A percentile compares a stretch with the other conserved stretches of the same genome.
These are phyloP conservation scores for Neocloeon triangulifer DNA, from an alignment of 1,140 invertebrate species.

Conservation along the genomic window DNA sequence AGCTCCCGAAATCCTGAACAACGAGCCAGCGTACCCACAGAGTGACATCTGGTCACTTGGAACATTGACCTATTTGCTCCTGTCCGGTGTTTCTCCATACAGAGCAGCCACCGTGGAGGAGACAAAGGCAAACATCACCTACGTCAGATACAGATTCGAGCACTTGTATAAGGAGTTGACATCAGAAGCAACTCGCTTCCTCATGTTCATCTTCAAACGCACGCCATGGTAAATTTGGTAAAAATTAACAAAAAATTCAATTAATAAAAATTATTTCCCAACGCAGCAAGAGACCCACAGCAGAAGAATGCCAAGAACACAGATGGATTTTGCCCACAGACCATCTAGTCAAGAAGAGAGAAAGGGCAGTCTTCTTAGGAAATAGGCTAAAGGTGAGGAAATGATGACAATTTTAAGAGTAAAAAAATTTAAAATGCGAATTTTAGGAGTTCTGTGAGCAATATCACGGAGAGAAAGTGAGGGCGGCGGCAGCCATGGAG, in stretches of 20 bases:
- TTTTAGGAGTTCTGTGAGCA: too few relatives aligned
- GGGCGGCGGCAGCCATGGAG: too few relatives aligned
- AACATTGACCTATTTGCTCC: conserved; percentile 75
- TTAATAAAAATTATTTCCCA: conserved; percentile 10
- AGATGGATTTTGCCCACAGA: conserved; percentile 82
- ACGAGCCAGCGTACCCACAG: conserved; percentile 62
- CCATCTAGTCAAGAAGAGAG: conserved; percentile 79
- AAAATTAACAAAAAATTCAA: conserved; percentile 5
- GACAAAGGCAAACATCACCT: conserved; percentile 75
- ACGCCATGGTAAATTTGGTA: conserved; percentile 46
- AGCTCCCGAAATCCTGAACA: conserved; percentile 82
- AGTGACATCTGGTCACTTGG: conserved; percentile 94
- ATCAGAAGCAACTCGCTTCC: conserved; percentile 80
- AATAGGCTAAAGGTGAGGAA: conserved; percentile 44
- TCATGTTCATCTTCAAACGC: conserved; percentile 87
- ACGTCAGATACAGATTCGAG: conserved; percentile 84
- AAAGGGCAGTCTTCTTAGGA: conserved; percentile 64
- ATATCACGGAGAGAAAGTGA: too few relatives aligned
- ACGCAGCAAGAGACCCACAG: conserved; percentile 69
- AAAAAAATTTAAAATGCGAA: too few relatives aligned
- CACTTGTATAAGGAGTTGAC: conserved; percentile 84
- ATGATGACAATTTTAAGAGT: too few relatives aligned
- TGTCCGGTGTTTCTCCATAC: conserved; percentile 89
- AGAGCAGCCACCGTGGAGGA: conserved; percentile 56
- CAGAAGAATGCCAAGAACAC: conserved; percentile 87